Conservation (phyloP, 2,113 vertebrate genomes). For the Sinosuthora webbiana region DNA sequence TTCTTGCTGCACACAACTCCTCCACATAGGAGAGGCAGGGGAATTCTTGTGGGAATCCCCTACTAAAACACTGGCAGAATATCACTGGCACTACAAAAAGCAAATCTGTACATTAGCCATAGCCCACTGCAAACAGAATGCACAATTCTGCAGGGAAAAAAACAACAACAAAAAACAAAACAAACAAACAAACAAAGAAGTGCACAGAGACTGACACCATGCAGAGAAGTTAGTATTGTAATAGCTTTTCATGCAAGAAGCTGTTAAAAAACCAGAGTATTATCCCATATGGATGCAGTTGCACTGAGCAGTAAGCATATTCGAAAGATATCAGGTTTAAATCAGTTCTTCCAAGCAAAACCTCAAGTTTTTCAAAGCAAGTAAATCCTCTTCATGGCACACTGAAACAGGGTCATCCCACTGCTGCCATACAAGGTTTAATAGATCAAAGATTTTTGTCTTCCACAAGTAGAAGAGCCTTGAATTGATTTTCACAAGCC, state of each 20-base stretch:
- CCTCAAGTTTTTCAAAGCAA: neutral
- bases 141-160: neutral
- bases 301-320: neutral
- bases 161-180: too few relatives aligned
- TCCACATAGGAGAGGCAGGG: neutral
- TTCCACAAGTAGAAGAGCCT: neutral
- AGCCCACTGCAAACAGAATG: neutral
- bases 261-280: neutral
- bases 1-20: neutral
- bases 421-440: neutral
- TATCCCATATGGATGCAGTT: neutral
- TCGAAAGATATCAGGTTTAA: neutral
- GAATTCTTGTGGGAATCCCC: slow-evolving; percentile 22
- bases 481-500: neutral
- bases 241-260: neutral
- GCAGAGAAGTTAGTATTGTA: neutral
- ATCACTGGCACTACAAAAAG: neutral
- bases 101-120: neutral
- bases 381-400: neutral
- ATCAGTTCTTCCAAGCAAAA: neutral
- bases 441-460: neutral
- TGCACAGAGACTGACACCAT: neutral
- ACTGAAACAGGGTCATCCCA: neutral
- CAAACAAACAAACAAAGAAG: neutral
- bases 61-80: neutral